Evolutionary conservation across 2,113 vertebrate species (phyloP).

Genomic region (Raja brachyura): DNA sequence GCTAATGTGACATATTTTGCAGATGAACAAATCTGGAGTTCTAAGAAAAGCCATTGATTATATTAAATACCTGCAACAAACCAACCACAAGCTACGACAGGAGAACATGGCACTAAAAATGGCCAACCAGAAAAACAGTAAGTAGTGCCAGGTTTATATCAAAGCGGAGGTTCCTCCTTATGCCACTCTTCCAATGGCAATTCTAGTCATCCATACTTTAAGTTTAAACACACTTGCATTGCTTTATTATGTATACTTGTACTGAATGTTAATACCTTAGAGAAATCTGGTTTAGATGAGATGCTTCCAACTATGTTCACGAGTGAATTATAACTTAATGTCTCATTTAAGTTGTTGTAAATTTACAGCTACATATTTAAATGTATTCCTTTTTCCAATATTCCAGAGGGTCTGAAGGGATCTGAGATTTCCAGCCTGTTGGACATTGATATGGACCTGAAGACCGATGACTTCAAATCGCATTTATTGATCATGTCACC

Average conservation of each 20-base stretch:
- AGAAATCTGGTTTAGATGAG: not conserved
- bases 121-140: constrained; percentile 90
- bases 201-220: not conserved
- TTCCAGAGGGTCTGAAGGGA: constrained; percentile 63
- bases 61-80: constrained; percentile 92
- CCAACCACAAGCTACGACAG: constrained; percentile 90
- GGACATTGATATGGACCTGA: constrained; percentile 74
- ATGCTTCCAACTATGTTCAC: not conserved
- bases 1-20: constrained; percentile 38
- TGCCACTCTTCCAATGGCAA: not conserved
- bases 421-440: constrained; percentile 67
- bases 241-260: not conserved
- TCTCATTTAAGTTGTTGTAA: not conserved
- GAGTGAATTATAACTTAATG: not conserved
- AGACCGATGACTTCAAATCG: constrained; percentile 73
- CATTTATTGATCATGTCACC: constrained; percentile 87
- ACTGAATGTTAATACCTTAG: not conserved
- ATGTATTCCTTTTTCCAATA: too few species aligned
- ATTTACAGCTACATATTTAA: not conserved
- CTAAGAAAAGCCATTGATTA: constrained; percentile 94
- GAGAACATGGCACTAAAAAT: constrained; percentile 93
- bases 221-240: not conserved
- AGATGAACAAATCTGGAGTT: constrained; percentile 97
- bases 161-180: not conserved
- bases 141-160: constrained; percentile 46